phyloP scores from a whole-genome alignment of 2,797 vertebrate species.

The Sebastes variabilis region DNA sequence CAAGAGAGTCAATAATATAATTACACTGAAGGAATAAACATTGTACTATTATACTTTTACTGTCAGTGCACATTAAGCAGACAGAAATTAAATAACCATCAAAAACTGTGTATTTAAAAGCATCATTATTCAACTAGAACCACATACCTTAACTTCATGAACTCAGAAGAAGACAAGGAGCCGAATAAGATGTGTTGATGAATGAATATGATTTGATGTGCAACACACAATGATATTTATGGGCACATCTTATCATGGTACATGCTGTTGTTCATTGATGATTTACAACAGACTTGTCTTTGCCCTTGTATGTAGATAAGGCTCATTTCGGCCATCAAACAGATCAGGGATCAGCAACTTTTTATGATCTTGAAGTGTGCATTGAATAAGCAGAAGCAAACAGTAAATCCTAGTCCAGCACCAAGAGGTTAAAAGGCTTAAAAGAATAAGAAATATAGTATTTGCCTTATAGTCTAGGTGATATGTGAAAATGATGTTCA shows the following conservation, averaged over 20 bases:
- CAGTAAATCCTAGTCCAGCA: neutral
- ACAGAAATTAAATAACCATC: neutral
- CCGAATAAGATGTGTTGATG: neutral
- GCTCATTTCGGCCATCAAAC: neutral
- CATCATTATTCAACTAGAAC: neutral
- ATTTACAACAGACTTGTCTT: neutral
- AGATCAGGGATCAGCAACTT: neutral
- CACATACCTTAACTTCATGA: neutral
- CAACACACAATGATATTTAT: constrained; percentile 6
- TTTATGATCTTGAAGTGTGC: neutral
- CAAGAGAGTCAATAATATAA: neutral
- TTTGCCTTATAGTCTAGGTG: neutral
- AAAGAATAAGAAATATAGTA: neutral
- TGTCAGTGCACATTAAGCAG: neutral
- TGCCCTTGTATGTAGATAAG: neutral
- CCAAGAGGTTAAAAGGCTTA: neutral
- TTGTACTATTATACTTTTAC: neutral
- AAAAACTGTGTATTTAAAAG: neutral
- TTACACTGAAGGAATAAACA: neutral
- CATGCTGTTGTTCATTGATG: neutral
- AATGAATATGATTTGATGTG: neutral
- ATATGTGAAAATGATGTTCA: neutral
- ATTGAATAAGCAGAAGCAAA: neutral
- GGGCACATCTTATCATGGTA: neutral
- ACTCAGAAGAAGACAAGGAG: neutral